Evolutionary conservation across 2,888 invertebrate species (phyloP), one percentile per base, ranked within the genome.

Genomic region (Dyspetes luteomarginatus): DNA sequence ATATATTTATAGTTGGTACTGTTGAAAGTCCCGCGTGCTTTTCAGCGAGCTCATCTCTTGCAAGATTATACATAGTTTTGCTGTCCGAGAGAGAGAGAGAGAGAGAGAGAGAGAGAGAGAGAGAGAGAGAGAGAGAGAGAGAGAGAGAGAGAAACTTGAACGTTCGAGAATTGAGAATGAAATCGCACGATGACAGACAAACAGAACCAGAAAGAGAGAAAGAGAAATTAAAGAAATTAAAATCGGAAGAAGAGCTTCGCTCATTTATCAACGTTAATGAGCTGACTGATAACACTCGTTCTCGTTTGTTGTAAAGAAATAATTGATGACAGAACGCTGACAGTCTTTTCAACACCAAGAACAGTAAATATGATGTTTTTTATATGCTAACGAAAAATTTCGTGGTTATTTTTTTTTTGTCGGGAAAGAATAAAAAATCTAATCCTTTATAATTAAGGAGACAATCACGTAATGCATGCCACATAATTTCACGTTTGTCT

Each of bases 191-290:
- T 62, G 78, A 78, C 72, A 73, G 72, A 73, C 62, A 68, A 68
- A 74, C 67, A 74, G 58, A 52, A 36, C 43, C 22, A 17, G 15
- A 64, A 36, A 60, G 28, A 41, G 17, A 65, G 55, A 26, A 56
- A 52, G 12, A 26, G 12, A 24, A 2, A 36, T 7, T 36, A 36
- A 12, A 36, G 12, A 36, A 36, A 36, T 55, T 48, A 28, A 67
- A 58, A 12, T 22, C 48, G 45, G 15, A 56, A 19, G 17, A 58
- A 60, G 50, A 19, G 17, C 26, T 75, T 41, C 15, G 73, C 55
- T 68, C 73, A 74, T 78, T 62, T 55, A 78, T 78, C 78, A 78
- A 78, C 62, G 62, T 68, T 78, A 68, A 78, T 73, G 73, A 74
- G 78, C 62, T 64, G 52, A 48, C 17, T 52, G 52, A 62, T 52